Evolutionary conservation across 2,113 vertebrate species (phyloP).

Genomic region (Corynorhinus townsendii): DNA sequence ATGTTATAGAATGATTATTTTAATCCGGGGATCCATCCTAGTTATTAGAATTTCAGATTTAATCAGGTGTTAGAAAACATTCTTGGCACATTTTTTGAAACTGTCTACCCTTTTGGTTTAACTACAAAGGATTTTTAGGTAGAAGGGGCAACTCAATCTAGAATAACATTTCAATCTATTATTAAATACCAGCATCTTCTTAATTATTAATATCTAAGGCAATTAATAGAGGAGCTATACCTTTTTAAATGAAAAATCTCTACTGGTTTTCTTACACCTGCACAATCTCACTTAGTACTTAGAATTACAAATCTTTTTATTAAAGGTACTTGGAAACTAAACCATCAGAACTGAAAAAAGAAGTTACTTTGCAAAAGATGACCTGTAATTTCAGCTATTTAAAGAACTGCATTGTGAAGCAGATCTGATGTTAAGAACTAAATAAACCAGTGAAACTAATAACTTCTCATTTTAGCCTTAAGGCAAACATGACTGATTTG

Average conservation of each 20-base stretch:
- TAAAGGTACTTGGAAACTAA: background rate
- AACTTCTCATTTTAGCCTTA: background rate
- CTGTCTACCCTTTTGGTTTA: background rate
- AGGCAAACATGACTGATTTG: background rate
- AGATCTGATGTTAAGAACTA: background rate
- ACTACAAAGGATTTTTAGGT: background rate
- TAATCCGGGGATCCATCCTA: background rate
- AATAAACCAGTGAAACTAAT: background rate
- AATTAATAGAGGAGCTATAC: background rate
- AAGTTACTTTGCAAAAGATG: background rate
- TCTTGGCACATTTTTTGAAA: background rate
- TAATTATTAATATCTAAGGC: background rate
- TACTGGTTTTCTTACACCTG: constrained; percentile 14
- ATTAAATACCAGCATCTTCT: background rate
- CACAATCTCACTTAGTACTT: background rate
- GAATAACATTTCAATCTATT: background rate
- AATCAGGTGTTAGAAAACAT: background rate
- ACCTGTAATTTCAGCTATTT: background rate
- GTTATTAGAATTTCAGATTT: background rate
- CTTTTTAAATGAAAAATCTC: background rate
- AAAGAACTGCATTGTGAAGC: background rate
- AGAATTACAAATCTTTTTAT: constrained; percentile 12
- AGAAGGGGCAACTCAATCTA: background rate
- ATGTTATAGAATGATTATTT: background rate
- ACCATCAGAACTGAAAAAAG: background rate